Base-by-base conservation (phyloP, 1,140 invertebrate species). In the Plectus sambesii region DNA sequence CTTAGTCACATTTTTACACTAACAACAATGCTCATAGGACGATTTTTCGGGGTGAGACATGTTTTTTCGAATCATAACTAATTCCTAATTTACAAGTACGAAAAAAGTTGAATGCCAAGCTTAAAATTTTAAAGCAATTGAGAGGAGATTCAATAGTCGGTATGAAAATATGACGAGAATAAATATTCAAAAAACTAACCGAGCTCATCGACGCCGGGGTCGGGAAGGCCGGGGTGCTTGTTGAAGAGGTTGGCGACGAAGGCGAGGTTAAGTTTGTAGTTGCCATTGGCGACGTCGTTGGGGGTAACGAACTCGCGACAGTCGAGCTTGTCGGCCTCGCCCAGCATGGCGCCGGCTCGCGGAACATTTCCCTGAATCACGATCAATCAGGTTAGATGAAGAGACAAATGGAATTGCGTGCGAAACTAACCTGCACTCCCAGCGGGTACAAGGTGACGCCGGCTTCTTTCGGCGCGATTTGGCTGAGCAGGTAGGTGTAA, bases 221-320 rank as follows among this genome's bases (percentile, higher is more conserved):
- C 46, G 26, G 69, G 64, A n/a, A 80, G 72, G 0, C 82, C 85
- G 0, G 90, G 90, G 75, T 93, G 87, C 69, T 88, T 92, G 72
- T 96, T 97, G 73, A 96, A 97, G 61, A 97, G 77, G 73, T 96
- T 96, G 24, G 90, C 92, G 4, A 96, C 89, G 70, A 96, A 97
- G 1, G 90, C 90, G 71, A 96, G 75, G 76, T 97, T 96, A 19
- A 97, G 77, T 72, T 96, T 96, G 72, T 92, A 86, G 39, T 93
- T 84, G 1, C 89, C 90, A 55, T 84, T 83, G 0, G 90, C 85
- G 5, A 97, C 87, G 72, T 96, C 90, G 53, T 81, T 80, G 0
- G 89, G 79, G 0, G 86, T 87, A 0, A 97, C 81, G 74, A 96
- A 96, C 53, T 82, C 83, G 39, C 88, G 78, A 62, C 89, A 96